Conservation (phyloP, 2,888 invertebrate genomes). For the Cordilura impudica region DNA sequence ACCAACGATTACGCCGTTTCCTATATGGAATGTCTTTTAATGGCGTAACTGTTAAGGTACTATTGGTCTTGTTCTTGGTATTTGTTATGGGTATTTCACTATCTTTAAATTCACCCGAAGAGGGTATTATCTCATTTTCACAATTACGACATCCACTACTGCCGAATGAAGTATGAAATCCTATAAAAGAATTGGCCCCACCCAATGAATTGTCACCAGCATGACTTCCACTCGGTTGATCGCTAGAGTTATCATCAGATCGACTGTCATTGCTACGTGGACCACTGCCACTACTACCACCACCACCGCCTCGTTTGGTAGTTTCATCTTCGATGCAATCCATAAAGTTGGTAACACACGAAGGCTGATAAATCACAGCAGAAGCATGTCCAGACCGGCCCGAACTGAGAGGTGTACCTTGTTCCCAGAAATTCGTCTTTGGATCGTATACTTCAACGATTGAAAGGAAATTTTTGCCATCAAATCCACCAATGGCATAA, state of each 20-base stretch:
- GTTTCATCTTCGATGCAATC: slow-evolving; percentile 72
- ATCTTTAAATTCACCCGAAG: background rate
- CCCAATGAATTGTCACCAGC: slow-evolving; percentile 21
- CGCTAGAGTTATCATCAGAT: slow-evolving; percentile 35
- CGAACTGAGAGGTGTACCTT: slow-evolving; percentile 87
- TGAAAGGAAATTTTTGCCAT: slow-evolving; percentile 89
- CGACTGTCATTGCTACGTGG: slow-evolving; percentile 42
- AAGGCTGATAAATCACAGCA: slow-evolving; percentile 90
- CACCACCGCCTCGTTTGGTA: slow-evolving; percentile 48
- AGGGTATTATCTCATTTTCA: slow-evolving; percentile 60
- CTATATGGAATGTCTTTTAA: slow-evolving; percentile 2
- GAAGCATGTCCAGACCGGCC: slow-evolving; percentile 95
- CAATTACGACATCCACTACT: slow-evolving; percentile 70
- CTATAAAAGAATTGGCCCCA: slow-evolving; percentile 40
- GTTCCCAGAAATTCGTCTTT: slow-evolving; percentile 85
- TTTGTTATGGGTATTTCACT: background rate
- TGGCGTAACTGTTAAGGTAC: background rate
- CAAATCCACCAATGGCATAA: slow-evolving; percentile 95
- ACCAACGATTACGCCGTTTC: slow-evolving; percentile 37
- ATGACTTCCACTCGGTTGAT: slow-evolving; percentile 17
- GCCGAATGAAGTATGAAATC: slow-evolving; percentile 66
- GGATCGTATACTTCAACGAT: slow-evolving; percentile 95
- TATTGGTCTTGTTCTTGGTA: background rate
- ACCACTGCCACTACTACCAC: slow-evolving; percentile 41
- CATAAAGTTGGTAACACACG: slow-evolving; percentile 78